These are phyloP conservation scores for Leptopilina myrica DNA, from an alignment of 2,888 invertebrate species.

Conservation along the genomic window DNA sequence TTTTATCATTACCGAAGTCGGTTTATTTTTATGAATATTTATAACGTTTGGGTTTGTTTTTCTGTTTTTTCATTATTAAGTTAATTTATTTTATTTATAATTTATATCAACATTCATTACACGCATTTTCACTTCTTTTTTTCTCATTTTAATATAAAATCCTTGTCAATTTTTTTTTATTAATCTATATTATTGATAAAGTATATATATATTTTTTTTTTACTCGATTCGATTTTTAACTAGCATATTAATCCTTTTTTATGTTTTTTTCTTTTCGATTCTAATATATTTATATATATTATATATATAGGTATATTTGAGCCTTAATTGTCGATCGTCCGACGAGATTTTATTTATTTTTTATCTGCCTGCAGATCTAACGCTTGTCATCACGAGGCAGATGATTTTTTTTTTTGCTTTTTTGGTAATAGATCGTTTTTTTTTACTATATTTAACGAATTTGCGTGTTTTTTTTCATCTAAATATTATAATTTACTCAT, in stretches of 20 bases:
- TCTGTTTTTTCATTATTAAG: constrained; percentile 10
- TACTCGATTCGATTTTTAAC: constrained; percentile 48
- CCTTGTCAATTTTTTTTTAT: constrained; percentile 50
- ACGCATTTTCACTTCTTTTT: constrained; percentile 57
- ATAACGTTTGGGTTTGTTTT: constrained; percentile 53
- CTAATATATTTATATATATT: constrained; percentile 48
- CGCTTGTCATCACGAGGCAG: constrained; percentile 40
- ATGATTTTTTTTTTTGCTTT: neutral
- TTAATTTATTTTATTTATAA: constrained; percentile 36
- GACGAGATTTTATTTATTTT: constrained; percentile 11
- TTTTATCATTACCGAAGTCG: constrained; percentile 48
- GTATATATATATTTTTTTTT: constrained; percentile 55
- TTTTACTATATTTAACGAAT: neutral
- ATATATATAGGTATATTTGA: constrained; percentile 47
- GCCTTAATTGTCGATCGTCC: constrained; percentile 41
- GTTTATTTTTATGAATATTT: constrained; percentile 49
- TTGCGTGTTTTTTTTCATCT: neutral
- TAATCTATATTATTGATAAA: constrained; percentile 59
- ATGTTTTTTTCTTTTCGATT: constrained; percentile 50
- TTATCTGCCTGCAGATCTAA: constrained; percentile 31
- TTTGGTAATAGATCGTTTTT: constrained; percentile 10
- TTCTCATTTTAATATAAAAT: constrained; percentile 60
- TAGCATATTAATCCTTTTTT: constrained; percentile 44
- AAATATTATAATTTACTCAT: constrained; percentile 10
- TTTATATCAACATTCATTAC: constrained; percentile 60